These are phyloP conservation scores for Copsychus sechellarum DNA, from an alignment of 2,113 vertebrate genomes.

Conservation along the genomic window DNA sequence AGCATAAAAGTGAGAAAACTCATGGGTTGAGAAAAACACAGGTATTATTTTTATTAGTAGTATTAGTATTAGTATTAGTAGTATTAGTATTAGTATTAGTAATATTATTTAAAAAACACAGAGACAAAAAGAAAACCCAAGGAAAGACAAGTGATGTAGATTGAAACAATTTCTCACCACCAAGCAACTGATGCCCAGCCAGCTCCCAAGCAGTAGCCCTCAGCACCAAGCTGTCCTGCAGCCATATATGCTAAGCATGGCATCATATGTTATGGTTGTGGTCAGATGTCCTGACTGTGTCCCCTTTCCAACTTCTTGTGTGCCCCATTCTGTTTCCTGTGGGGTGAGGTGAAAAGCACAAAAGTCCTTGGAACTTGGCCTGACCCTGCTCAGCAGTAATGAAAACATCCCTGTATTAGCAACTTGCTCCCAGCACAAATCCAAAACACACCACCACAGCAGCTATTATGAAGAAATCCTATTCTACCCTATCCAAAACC, in stretches of 20 bases:
- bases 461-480: background rate
- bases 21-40: background rate
- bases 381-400: background rate
- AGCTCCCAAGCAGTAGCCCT: no score
- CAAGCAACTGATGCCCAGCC: accelerated
- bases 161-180: background rate
- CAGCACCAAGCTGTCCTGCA: background rate
- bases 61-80: no score
- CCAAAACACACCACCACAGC: background rate
- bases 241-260: background rate
- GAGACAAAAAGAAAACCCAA: background rate
- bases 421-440: background rate
- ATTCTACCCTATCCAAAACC: background rate
- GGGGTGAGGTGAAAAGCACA: accelerated
- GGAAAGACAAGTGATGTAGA: background rate
- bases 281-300: background rate
- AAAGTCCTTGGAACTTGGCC: background rate
- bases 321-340: background rate
- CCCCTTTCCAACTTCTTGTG: background rate
- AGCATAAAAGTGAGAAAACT: background rate
- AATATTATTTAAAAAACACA: background rate
- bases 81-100: no score
- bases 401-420: background rate
- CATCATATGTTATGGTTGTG: accelerated
- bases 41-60: no score